A percentile compares a stretch with the other conserved stretches of the same genome.
These are phyloP conservation scores for Rhagophthalmus giganteus DNA, from an alignment of 2,888 invertebrate genomes.

Conservation along the genomic window DNA sequence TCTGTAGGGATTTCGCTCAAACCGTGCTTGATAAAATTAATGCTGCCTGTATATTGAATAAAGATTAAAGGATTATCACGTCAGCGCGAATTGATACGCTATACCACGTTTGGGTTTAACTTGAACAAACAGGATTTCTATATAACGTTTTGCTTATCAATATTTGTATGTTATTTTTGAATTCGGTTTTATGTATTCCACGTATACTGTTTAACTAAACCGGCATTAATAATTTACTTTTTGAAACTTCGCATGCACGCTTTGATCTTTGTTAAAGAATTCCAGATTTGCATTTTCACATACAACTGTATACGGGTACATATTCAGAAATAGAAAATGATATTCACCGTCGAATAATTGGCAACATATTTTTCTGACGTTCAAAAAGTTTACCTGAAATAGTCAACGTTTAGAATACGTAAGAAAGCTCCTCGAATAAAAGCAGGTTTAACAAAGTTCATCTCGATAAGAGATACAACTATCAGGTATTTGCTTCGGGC, in stretches of 20 bases:
- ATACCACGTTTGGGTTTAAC: constrained; percentile 17
- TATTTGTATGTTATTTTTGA: constrained; percentile 19
- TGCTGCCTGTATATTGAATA: constrained; percentile 39
- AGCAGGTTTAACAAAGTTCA: constrained; percentile 15
- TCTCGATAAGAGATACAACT: constrained; percentile 21
- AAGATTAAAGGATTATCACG: constrained; percentile 38
- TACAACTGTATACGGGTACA: too few relatives aligned
- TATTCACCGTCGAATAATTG: too few relatives aligned
- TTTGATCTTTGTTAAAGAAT: too few relatives aligned
- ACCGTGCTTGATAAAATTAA: constrained; percentile 38
- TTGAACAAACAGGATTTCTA: constrained; percentile 26
- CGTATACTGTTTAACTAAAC: not conserved
- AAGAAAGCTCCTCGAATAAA: constrained; percentile 6
- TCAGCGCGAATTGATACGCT: constrained; percentile 28
- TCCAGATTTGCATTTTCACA: too few relatives aligned
- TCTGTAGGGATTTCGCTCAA: constrained; percentile 36
- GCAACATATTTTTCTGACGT: too few relatives aligned
- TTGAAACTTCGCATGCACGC: not conserved
- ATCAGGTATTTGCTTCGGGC: constrained; percentile 24
- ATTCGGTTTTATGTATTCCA: too few relatives aligned
- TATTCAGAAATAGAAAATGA: too few relatives aligned
- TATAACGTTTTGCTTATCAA: constrained; percentile 20
- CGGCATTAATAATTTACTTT: not conserved
- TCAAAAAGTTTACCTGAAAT: too few relatives aligned
- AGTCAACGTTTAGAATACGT: too few relatives aligned